Base-by-base conservation (phyloP, 23 tunicate genomes). In the Ciona savignyi region DNA sequence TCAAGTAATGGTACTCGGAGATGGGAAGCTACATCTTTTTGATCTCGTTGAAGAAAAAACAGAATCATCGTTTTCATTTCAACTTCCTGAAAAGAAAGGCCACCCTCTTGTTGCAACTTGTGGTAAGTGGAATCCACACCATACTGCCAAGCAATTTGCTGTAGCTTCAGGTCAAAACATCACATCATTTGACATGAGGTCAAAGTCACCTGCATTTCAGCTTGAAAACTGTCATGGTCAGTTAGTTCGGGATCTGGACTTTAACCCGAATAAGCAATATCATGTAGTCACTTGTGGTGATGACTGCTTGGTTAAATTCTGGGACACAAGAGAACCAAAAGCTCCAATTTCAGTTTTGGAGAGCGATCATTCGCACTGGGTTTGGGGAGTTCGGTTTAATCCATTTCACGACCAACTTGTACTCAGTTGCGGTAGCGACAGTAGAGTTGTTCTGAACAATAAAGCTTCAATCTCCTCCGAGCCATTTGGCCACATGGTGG, bases 331-430 rank as follows among this genome's bases (percentile, higher is more conserved):
- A 31, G 75, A 78, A 22, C 75, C 81, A 29, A 72, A 65, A 3
- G 68, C 68, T 2, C 91, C 91, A 31, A 63, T 85, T 15, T 72
- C 91, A 25, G 75, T 73, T 23, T 62, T 78, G 42, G 33, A 67
- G 25, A 83, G 66, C 26, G 85, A 78, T 34, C 98, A 93, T 65
- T 81, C 93, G 3, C 98, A 93, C 60, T 93, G 98, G 98, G 80
- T 86, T 25, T 86, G 93, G 93, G 73, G 87, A 1, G 78, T 83
- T 23, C 77, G 93, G 4, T 93, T 77, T 75, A 93, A 93, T 70
- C 98, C 98, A 0, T 86, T 86, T 70, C 98, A 93, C 77, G 98
- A 93, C 48, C 98, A 93, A 48, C 67, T 93, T 51, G 84, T 93
- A 60, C 84, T 93, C 31, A 86, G 85, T 69, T 86, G 93, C 19